Percentiles rank a stretch among this genome's conserved stretches.
These are phyloP conservation scores for Drosophila nr. perissopoda DNA, from an alignment of 2,888 invertebrate species.

Conservation along the genomic window DNA sequence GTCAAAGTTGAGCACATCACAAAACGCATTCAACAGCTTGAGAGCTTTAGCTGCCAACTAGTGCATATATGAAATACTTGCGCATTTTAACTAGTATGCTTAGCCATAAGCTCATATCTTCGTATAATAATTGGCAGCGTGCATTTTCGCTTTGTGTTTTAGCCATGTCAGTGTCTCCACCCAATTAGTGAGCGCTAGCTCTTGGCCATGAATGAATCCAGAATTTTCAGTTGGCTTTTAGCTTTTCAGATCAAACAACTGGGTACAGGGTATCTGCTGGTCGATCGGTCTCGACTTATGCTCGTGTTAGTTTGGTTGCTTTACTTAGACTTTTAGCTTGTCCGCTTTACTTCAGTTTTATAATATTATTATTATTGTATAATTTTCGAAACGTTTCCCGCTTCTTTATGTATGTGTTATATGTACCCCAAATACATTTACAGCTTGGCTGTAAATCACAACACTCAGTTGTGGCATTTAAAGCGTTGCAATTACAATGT, in stretches of 20 bases:
- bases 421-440: background rate
- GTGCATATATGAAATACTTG: background rate
- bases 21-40: slow-evolving; percentile 11
- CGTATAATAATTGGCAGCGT: background rate
- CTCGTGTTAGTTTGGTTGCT: background rate
- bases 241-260: background rate
- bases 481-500: slow-evolving; percentile 77
- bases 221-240: background rate
- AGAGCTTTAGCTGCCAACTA: background rate
- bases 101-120: background rate
- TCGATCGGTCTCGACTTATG: background rate
- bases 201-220: background rate
- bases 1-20: slow-evolving; percentile 14
- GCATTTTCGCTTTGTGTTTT: background rate
- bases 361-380: background rate
- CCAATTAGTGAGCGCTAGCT: background rate
- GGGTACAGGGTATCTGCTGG: background rate
- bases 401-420: background rate
- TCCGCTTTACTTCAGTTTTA: background rate
- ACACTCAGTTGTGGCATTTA: slow-evolving; percentile 52
- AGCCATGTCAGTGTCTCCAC: too few relatives aligned
- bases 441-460: slow-evolving; percentile 51
- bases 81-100: background rate
- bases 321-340: too few relatives aligned
- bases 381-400: background rate